Base-by-base conservation (phyloP, 1,140 invertebrate genomes). In the Orussus abietinus region DNA sequence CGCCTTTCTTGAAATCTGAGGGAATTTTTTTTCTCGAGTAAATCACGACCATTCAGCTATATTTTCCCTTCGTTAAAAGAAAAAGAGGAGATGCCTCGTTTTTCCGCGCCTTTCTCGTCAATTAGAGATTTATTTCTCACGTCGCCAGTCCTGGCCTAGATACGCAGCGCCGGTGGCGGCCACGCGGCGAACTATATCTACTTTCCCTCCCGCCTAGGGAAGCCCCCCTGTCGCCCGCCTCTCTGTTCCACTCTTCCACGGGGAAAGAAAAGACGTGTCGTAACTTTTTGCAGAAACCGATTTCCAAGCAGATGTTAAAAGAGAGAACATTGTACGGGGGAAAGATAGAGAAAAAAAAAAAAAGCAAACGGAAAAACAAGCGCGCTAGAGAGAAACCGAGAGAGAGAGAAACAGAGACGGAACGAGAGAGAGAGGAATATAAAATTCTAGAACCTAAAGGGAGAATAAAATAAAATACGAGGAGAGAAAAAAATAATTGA, bases 271-370 rank as follows among this genome's bases (percentile, higher is more conserved):
- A 57, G 54, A 48, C n/a, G n/a, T 53, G 55, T 61, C 51, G 55
- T 59, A 64, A 62, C n/a, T 64, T 64, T 62, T 64, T 64, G 47
- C 59, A 64, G 61, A 64, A 62, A 62, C 59, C 54, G 55, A 59
- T 59, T 62, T 64, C 61, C 59, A 55, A 64, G 61, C 61, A 64
- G 61, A 60, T 59, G 59, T 61, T 61, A 61, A 61, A 53, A 37
- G 41, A 41, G 33, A 46, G 20, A 26, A 42, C 42, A 33, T 34
- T 44, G 41, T 38, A 12, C 26, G 40, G 36, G 34, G 37, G 39
- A 47, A 33, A 38, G 39, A 42, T 11, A 4, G n/a, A 3, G 13
- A 41, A n/a, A 32, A 32, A 38, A 38, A 42, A 36, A 38, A 33
- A 37, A 18, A 18, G 15, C 20, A 44, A n/a, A 38, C 20, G 7